Evolutionary conservation across 2,113 vertebrate species (phyloP), one percentile per base, ranked within the genome.

Genomic region (Etheostoma spectabile): DNA sequence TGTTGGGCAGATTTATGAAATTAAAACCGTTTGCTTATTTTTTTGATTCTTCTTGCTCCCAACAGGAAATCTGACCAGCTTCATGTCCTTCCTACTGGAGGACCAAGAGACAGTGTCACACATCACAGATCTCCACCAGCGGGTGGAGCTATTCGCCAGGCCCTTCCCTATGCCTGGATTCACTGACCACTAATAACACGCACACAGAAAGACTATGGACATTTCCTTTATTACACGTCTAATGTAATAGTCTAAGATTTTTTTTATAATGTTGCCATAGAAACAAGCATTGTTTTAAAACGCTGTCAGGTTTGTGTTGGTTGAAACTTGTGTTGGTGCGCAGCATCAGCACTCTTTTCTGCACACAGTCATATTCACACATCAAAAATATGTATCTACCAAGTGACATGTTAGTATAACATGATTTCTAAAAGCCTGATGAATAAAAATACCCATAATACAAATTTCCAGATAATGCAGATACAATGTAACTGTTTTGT

Each of bases 41-140:
- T 49, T 57, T 35, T 74, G 2, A 30, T 49, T 48, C 2, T 5
- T 79, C 4, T 66, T 2, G 64, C 11, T 56, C 42, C 5, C 0
- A 51, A 48, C 88, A 99, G 97, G 91, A 65, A 97, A 97, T 68
- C 94, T 98, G 77, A 22, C 66, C 93, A 96, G 78, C 21, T 98
- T 98, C 86, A 97, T 96, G 86, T 93, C 87, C 19, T 97, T 96
- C 88, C 86, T 98, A 84, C 92, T 98, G 80, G 85, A 93, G 62
- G 96, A 98, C 11, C 33, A 84, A 0, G 96, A 95, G 79, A 96
- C 95, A 0, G 94, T 92, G 79, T 85, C 51, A 0, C 73, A 14
- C 78, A 80, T 89, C 42, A 35, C 92, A 64, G 63, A 83, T 56
- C 88, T 90, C 38, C 56, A 61, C 91, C 93, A 90, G 84, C 80